Conservation (phyloP, 64 coral and sea anemone species). For the Pachyseris speciosa region DNA sequence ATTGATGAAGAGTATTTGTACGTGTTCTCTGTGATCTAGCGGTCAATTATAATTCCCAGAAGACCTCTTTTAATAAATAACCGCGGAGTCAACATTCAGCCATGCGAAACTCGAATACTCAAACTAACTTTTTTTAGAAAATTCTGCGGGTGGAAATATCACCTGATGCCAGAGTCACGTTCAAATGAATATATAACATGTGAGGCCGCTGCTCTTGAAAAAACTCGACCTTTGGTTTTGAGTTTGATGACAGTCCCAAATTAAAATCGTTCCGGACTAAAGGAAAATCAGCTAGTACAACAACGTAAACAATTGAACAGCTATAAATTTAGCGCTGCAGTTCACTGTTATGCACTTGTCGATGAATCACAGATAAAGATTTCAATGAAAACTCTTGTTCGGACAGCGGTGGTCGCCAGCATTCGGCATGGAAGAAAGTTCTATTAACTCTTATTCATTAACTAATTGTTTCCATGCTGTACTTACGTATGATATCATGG, state of each 20-base stretch:
- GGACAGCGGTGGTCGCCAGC: too few relatives aligned
- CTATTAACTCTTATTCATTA: background rate
- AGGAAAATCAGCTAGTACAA: background rate
- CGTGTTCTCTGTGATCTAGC: background rate
- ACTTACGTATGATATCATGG: conserved; percentile 74
- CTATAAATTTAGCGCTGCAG: background rate
- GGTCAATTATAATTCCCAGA: conserved; percentile 7
- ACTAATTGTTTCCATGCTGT: background rate
- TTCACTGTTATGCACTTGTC: background rate
- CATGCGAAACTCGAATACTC: background rate
- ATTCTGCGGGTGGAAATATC: too few relatives aligned
- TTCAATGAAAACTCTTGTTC: too few relatives aligned
- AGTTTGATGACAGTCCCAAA: background rate
- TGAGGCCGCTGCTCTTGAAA: too few relatives aligned
- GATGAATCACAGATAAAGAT: background rate
- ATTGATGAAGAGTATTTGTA: conserved; percentile 31
- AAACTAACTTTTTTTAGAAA: too few relatives aligned
- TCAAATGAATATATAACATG: too few relatives aligned
- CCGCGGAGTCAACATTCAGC: background rate
- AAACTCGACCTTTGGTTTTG: background rate
- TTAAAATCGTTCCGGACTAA: background rate
- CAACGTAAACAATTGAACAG: background rate
- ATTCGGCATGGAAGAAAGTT: too few relatives aligned
- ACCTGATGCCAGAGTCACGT: too few relatives aligned
- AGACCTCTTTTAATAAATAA: background rate